Base-by-base conservation (phyloP, 2,888 invertebrate species). In the Synanthedon myopaeformis region DNA sequence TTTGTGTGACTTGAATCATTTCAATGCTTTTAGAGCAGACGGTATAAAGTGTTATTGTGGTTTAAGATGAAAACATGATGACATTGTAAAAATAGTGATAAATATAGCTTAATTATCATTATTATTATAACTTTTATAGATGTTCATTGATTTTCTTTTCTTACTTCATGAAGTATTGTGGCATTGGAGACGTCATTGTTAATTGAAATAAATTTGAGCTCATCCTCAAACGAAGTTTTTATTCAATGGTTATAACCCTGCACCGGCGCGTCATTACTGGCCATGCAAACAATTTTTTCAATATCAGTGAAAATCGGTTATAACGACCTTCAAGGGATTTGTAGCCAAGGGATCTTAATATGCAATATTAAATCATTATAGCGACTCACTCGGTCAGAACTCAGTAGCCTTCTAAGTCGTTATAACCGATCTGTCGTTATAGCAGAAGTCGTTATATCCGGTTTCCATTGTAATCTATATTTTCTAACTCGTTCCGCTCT, bases 101-200 rank as follows among this genome's bases (percentile, higher is more conserved):
- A 85, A 79, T 75, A 82, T 87, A 87, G 87, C 83, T 83, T 87
- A 87, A 86, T 84, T 86, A 84, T 84, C 77, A 84, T 84, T 77
- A 84, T 85, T 85, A 86, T 85, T 85, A 84, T 83, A 82, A 87
- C 83, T 87, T 87, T 87, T 87, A 86, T 87, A 87, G 87, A 87
- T 85, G 87, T 87, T 87, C 87, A 82, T 82, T 83, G 76, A 77
- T 82, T 85, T 82, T 80, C 79, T 79, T 83, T 87, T 83, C 83
- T 85, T 83, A 84, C 82, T 87, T 86, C 85, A 84, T 85, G 80
- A 76, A 84, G 79, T 86, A 83, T 82, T 86, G 87, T 87, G 84
- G 79, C 79, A 86, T 84, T 84, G 86, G 84, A 86, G 85, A 82
- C 83, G 80, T 85, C 82, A 84, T 85, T 87, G 85, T 87, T 87